Evolutionary conservation across 1,140 invertebrate genomes (phyloP).

Genomic region (Caenorhabditis brenneri): DNA sequence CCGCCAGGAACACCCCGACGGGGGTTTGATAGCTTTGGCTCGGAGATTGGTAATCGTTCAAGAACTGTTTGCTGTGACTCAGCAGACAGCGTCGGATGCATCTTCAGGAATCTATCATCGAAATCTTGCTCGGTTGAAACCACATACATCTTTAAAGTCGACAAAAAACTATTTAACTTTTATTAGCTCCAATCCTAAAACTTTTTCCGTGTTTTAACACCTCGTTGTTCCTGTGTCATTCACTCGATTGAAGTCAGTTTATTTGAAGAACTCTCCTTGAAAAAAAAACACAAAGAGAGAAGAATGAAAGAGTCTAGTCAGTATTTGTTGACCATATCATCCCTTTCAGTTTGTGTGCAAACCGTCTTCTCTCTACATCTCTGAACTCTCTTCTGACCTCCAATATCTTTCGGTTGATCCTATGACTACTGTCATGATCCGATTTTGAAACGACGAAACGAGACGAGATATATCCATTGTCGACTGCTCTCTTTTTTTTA

Average conservation of each 20-base stretch:
- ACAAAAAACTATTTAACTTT: too few species aligned
- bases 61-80: too few species aligned
- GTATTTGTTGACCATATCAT: conserved; percentile 29
- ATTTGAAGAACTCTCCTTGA: not conserved
- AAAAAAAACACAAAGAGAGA: not conserved
- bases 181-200: too few species aligned
- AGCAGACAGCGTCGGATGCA: too few species aligned
- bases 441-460: not conserved
- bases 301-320: conserved; percentile 5
- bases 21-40: too few species aligned
- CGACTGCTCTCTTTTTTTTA: not conserved
- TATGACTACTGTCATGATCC: conserved; percentile 11
- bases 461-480: not conserved
- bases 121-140: too few species aligned
- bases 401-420: not conserved
- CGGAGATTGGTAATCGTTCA: too few species aligned
- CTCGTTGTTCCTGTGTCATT: not conserved
- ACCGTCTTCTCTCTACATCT: not conserved
- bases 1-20: too few species aligned
- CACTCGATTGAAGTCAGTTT: not conserved
- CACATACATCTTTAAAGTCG: too few species aligned
- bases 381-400: not conserved
- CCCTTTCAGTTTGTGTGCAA: not conserved
- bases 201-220: not conserved
- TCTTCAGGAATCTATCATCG: too few species aligned